phyloP scores from a whole-genome alignment of 2,888 invertebrate genomes.

The Andrena fulva region DNA sequence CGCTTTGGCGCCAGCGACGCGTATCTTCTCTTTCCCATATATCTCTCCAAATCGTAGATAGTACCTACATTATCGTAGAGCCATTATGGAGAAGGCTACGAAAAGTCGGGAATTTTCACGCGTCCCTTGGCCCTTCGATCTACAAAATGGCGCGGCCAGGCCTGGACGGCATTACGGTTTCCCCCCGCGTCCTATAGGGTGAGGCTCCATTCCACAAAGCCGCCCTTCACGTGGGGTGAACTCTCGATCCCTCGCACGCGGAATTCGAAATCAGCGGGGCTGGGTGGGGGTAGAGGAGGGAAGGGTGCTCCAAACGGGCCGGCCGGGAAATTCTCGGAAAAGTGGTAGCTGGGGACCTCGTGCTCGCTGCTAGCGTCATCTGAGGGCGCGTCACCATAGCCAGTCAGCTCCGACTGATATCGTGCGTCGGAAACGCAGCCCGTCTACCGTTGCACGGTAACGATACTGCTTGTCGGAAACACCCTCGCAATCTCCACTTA shows the following conservation, averaged over 20 bases:
- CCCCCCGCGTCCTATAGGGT: conserved; percentile 54
- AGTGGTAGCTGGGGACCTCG: conserved; percentile 30
- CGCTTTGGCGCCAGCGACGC: too few species aligned
- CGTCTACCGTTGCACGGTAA: conserved; percentile 23
- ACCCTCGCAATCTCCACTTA: too few species aligned
- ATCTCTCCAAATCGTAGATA: background rate
- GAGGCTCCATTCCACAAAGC: conserved; percentile 63
- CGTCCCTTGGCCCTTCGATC: conserved; percentile 33
- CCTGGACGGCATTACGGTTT: conserved; percentile 66
- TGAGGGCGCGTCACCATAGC: conserved; percentile 17
- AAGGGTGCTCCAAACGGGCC: conserved; percentile 29
- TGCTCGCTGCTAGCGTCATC: conserved; percentile 34
- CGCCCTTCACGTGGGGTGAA: conserved; percentile 62
- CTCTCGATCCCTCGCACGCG: conserved; percentile 55
- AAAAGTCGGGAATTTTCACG: conserved; percentile 35
- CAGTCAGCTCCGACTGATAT: background rate
- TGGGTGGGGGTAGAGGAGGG: conserved; percentile 19
- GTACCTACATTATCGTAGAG: too few species aligned
- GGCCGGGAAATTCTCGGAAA: conserved; percentile 67
- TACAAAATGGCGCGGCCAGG: conserved; percentile 71
- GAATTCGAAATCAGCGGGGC: conserved; percentile 51
- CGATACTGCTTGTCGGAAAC: too few species aligned
- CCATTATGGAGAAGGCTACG: background rate
- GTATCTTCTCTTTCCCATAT: background rate
- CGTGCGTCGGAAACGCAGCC: conserved; percentile 29